phyloP scores from a whole-genome alignment of 2,113 vertebrate genomes.

The Oncorhynchus gorbuscha region DNA sequence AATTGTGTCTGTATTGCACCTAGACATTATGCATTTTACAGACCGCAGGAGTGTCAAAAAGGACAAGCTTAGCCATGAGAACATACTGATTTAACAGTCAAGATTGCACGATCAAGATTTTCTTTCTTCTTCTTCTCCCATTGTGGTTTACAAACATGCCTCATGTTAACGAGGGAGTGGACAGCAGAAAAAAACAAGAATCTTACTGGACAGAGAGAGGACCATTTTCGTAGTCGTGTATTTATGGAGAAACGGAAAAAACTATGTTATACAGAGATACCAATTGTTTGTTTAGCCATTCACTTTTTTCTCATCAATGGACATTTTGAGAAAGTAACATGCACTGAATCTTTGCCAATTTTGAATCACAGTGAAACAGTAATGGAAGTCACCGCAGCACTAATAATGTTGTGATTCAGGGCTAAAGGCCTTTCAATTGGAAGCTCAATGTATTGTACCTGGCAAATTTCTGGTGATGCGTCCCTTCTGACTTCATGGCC shows the following conservation, averaged over 20 bases:
- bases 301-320: neutral
- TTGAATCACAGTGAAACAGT: too few relatives aligned
- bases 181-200: constrained; percentile 75
- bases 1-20: neutral
- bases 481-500: constrained; percentile 81
- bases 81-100: constrained; percentile 1
- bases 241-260: constrained; percentile 31
- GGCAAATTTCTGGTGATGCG: constrained; percentile 78
- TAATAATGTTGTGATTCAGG: too few relatives aligned
- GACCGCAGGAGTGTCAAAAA: neutral
- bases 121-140: too few relatives aligned
- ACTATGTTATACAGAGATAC: constrained; percentile 49
- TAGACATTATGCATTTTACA: neutral
- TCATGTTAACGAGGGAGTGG: too few relatives aligned
- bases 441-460: constrained; percentile 66
- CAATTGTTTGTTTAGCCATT: constrained; percentile 37
- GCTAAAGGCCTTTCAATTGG: too few relatives aligned
- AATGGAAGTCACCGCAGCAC: too few relatives aligned
- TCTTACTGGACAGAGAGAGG: constrained; percentile 66
- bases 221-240: constrained; percentile 54
- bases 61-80: neutral
- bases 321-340: too few relatives aligned
- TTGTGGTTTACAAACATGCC: too few relatives aligned
- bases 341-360: too few relatives aligned
- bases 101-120: too few relatives aligned